Percentiles rank a stretch among this genome's conserved stretches.
Conservation (phyloP, 2,113 vertebrate genomes). For the Myodes glareolus region DNA sequence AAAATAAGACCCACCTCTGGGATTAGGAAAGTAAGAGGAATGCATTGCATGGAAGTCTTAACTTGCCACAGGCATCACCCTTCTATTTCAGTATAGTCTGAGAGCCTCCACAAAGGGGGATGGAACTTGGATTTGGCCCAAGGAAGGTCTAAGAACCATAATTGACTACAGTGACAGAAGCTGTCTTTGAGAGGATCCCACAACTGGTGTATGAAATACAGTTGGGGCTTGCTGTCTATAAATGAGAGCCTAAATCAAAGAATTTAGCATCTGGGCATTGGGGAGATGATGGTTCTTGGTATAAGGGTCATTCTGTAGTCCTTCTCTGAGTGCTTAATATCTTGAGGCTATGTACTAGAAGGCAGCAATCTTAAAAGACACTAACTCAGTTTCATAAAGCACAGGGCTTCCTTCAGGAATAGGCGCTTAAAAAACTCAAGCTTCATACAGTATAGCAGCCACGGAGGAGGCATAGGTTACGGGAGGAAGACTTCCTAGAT, state of each 20-base stretch:
- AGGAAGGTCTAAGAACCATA: neutral
- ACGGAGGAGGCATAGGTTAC: neutral
- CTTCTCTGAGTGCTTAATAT: neutral
- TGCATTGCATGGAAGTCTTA: neutral
- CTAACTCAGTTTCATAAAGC: neutral
- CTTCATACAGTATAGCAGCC: neutral
- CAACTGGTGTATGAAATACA: neutral
- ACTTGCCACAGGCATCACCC: neutral
- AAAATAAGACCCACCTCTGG: neutral
- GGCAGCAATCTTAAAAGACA: neutral
- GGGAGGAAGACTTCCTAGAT: neutral
- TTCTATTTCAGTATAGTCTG: neutral
- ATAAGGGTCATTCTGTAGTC: neutral
- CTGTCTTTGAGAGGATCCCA: neutral
- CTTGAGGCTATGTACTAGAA: neutral
- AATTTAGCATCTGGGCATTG: neutral
- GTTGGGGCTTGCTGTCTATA: neutral
- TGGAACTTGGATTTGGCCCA: neutral
- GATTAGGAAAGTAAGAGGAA: neutral
- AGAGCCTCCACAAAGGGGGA: neutral
- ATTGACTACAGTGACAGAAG: neutral
- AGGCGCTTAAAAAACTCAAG: neutral
- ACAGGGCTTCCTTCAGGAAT: neutral
- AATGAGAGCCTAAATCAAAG: conserved; percentile 39
- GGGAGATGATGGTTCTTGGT: neutral